Evolutionary conservation across 2,797 vertebrate genomes (phyloP), one percentile per base, ranked within the genome.

Genomic region (Dendrocincla tyrannina): DNA sequence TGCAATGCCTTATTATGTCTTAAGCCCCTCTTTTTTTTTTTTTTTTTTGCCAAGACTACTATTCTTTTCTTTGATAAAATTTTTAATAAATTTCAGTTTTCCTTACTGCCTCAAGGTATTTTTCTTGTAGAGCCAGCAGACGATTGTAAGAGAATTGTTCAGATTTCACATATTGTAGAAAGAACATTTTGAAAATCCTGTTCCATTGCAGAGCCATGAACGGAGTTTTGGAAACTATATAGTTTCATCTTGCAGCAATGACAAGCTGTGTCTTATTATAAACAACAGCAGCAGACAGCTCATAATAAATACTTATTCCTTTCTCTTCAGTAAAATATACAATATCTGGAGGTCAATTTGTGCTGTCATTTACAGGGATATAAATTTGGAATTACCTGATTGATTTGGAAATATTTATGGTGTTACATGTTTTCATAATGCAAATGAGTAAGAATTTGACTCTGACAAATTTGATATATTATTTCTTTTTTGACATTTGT

Each of bases 51-150:
- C 46, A 46, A 79, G 76, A 28, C 81, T 91, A 47, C 46, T 64
- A 56, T 88, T 95, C 2, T 68, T 88, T 74, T 88, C 11, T 94
- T 88, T 88, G 62, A 94, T 69, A 66, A 91, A 74, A 69, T 93
- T 95, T 97, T 94, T 84, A 93, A 96, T 96, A 86, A 96, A 94
- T 85, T 76, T 88, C 50, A 10, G 13, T 88, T 91, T 96, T 95
- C 22, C 56, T 79, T 81, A 67, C 32, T 92, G 89, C 91, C 94
- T 90, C 44, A 67, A 95, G 95, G 47, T 92, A 84, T 92, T 96
- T 66, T 88, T 92, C 66, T 89, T 89, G 53, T 73, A 84, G 32
- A 95, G 55, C 50, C 76, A 88, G 67, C 32, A 60, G 49, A 89
- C 7, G 52, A 77, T 82, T 93, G 25, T 37, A 76, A 84, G 13